These are phyloP conservation scores for Herpailurus yagouaroundi DNA, from an alignment of 2,113 vertebrate genomes.

Conservation along the genomic window DNA sequence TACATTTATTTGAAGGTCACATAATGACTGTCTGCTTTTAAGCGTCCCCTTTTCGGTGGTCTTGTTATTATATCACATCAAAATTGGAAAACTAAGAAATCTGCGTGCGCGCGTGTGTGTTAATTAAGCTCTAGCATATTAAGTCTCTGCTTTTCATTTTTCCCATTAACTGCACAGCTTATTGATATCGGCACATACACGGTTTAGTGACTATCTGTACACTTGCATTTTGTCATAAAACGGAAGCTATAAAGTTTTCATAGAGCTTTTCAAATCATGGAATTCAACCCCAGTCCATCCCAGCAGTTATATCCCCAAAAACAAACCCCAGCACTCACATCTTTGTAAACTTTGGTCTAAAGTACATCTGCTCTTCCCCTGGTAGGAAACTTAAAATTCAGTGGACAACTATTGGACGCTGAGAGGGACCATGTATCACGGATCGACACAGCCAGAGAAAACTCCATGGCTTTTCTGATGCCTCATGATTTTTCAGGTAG, in stretches of 20 bases:
- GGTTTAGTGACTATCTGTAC: background rate
- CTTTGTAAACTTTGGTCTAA: background rate
- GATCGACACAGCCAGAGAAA: background rate
- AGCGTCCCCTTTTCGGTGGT: constrained; percentile 87
- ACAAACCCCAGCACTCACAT: background rate
- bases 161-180: background rate
- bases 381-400: background rate
- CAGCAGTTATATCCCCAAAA: background rate
- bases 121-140: background rate
- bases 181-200: background rate
- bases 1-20: background rate
- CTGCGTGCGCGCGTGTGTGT: background rate
- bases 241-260: background rate
- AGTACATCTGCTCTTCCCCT: background rate
- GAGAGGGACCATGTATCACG: background rate
- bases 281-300: background rate
- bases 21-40: constrained; percentile 72
- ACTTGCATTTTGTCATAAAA: background rate
- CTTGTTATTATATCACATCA: constrained; percentile 81
- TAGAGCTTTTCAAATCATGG: background rate
- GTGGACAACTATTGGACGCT: background rate
- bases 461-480: background rate
- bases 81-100: background rate
- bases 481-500: background rate
- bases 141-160: background rate